Conservation (phyloP, 2,797 vertebrate species). For the Etheostoma perlongum region DNA sequence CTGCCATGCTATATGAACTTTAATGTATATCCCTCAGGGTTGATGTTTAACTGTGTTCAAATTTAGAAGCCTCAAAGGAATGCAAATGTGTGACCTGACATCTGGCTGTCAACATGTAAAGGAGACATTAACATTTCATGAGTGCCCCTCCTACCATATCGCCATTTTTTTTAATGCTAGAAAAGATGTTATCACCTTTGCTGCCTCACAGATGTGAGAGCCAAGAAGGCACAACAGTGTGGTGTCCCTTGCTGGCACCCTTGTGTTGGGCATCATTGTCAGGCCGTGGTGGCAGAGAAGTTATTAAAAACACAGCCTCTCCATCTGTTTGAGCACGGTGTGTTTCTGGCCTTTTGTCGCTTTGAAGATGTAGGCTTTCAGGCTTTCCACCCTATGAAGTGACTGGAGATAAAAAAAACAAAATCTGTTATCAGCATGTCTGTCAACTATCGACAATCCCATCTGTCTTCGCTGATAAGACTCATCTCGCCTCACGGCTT, state of each 20-base stretch:
- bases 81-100: conserved; percentile 33
- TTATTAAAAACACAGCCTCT: conserved; percentile 79
- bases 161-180: conserved; percentile 55
- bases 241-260: conserved; percentile 46
- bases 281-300: conserved; percentile 59
- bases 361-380: conserved; percentile 83
- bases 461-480: conserved; percentile 86
- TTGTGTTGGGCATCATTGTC: conserved; percentile 56
- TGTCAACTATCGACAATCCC: conserved; percentile 87
- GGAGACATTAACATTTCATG: conserved; percentile 56
- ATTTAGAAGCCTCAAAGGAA: conserved; percentile 54
- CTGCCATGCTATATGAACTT: conserved; percentile 25
- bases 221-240: conserved; percentile 38
- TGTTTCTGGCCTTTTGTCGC: conserved; percentile 81
- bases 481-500: conserved; percentile 63
- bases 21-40: conserved; percentile 13
- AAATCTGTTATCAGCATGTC: conserved; percentile 86
- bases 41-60: conserved; percentile 27
- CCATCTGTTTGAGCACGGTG: conserved; percentile 73
- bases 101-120: conserved; percentile 45
- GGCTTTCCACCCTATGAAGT: conserved; percentile 77
- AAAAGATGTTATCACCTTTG: conserved; percentile 65
- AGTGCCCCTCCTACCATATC: conserved; percentile 25
- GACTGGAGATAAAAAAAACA: conserved; percentile 80
- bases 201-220: conserved; percentile 60